Evolutionary conservation across 2,888 invertebrate genomes (phyloP), one percentile per base, ranked within the genome.

Genomic region (Aporophyla lueneburgensis): DNA sequence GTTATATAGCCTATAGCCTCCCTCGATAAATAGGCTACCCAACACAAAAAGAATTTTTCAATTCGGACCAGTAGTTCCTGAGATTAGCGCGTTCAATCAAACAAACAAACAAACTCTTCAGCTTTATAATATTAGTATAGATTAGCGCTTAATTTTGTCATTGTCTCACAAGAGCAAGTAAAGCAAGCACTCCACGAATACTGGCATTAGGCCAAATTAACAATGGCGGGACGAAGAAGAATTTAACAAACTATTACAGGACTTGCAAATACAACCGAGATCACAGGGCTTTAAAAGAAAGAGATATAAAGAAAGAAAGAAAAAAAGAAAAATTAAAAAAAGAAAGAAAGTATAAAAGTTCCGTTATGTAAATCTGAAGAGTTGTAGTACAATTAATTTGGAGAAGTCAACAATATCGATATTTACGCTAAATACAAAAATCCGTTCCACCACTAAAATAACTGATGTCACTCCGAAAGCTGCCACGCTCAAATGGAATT

Each of bases 121-220:
- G n/a, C n/a, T n/a, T n/a, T n/a, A n/a, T n/a, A n/a, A n/a, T n/a
- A n/a, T n/a, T n/a, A n/a, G n/a, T n/a, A n/a, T n/a, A n/a, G n/a
- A n/a, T 33, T 33, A 33, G 33, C 33, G 33, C 33, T 33, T 33
- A 33, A 33, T 33, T 3, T 33, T 33, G 33, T 51, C 51, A 61
- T 16, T 61, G 56, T 68, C 33, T 6, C 54, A n/a, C 19, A 66
- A 83, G 83, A 70, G 4, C 16, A 54, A 78, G 70, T n/a, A 56
- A 80, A 51, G 51, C 16, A 24, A 59, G 27, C 21, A 74, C 33
- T 53, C 19, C 14, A 5, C 27, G n/a, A 67, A 58, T 24, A 21
- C 63, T 84, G 84, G 84, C 67, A 12, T 65, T 67, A 63, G 9
- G 67, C 80, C 80, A 80, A 80, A 71, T 40, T 14, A 63, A 68